Conservation (phyloP, 2,113 vertebrate species). For the Oncorhynchus clarkii region DNA sequence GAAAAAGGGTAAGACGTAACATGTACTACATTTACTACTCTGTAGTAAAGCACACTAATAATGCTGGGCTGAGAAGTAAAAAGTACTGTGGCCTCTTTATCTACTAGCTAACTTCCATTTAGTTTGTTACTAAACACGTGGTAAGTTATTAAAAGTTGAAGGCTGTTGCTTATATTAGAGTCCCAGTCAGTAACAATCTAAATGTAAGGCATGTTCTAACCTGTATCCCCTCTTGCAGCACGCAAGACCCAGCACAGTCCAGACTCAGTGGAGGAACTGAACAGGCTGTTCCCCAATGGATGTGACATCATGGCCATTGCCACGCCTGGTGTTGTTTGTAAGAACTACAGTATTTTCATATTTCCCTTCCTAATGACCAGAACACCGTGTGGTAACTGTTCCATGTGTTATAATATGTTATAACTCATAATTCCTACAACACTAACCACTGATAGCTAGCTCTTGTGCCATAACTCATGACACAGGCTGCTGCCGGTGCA, state of each 20-base stretch:
- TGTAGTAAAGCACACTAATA: neutral
- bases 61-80: too few relatives aligned
- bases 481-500: neutral
- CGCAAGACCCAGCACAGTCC: slow-evolving; percentile 78
- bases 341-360: slow-evolving; percentile 49
- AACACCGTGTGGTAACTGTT: neutral
- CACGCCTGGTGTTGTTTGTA: slow-evolving; percentile 89
- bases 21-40: neutral
- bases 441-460: neutral
- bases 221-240: slow-evolving; percentile 43
- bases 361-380: neutral
- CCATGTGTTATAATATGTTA: too few relatives aligned
- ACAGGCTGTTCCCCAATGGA: slow-evolving; percentile 80
- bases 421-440: too few relatives aligned
- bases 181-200: neutral
- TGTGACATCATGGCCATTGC: slow-evolving; percentile 86
- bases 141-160: too few relatives aligned
- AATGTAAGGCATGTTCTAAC: neutral
- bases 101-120: too few relatives aligned
- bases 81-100: too few relatives aligned
- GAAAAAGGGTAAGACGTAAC: slow-evolving; percentile 79
- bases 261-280: slow-evolving; percentile 76
- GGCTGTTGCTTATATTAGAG: neutral
- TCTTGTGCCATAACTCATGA: neutral
- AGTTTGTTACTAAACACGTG: neutral